Percentiles rank a stretch among this genome's conserved stretches.
These are phyloP conservation scores for Aythya fuligula DNA, from an alignment of 2,797 vertebrate genomes.

Conservation along the genomic window DNA sequence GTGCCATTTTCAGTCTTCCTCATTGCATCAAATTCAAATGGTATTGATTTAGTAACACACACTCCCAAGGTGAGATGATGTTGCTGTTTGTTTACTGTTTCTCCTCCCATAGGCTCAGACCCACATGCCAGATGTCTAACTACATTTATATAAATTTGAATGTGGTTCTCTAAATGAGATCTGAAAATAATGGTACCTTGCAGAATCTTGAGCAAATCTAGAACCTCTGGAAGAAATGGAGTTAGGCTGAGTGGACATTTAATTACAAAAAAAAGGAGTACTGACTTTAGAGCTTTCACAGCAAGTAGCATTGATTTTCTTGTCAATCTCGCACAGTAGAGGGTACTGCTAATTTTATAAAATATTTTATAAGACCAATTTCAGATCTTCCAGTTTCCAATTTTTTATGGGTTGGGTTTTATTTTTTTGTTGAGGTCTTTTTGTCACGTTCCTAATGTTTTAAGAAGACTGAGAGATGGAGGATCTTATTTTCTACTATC, in stretches of 20 bases:
- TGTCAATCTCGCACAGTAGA: slow-evolving; percentile 55
- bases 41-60: neutral
- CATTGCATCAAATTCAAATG: neutral
- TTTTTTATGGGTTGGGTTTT: neutral
- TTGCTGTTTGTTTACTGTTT: neutral
- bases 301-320: slow-evolving; percentile 33
- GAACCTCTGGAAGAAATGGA: neutral
- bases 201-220: neutral
- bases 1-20: slow-evolving; percentile 11
- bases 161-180: neutral
- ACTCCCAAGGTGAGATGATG: slow-evolving; percentile 20
- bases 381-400: slow-evolving; percentile 41
- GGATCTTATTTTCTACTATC: neutral
- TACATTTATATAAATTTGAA: neutral
- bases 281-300: neutral
- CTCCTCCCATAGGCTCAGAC: neutral
- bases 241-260: neutral
- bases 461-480: neutral
- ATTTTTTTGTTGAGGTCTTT: neutral
- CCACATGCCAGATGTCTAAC: neutral
- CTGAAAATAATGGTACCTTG: neutral
- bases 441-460: neutral
- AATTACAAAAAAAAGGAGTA: neutral
- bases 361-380: neutral
- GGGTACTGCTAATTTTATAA: slow-evolving; percentile 28